phyloP scores from a whole-genome alignment of 2,113 vertebrate genomes.

The Scopus umbretta region DNA sequence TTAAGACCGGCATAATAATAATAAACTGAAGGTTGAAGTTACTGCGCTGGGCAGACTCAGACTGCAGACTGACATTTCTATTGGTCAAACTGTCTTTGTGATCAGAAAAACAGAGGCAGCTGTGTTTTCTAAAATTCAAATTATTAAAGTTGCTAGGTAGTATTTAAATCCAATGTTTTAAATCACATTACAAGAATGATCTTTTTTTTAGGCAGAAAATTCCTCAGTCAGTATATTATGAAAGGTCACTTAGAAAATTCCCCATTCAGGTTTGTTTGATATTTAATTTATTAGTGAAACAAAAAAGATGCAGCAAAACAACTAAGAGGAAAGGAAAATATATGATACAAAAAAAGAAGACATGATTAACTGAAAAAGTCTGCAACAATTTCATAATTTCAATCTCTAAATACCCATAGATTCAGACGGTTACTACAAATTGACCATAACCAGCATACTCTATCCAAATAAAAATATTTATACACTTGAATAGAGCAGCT shows the following conservation, averaged over 20 bases:
- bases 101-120: neutral
- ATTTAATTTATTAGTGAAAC: neutral
- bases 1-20: neutral
- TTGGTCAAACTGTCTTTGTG: neutral
- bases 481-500: neutral
- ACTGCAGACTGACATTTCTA: neutral
- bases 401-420: neutral
- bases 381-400: neutral
- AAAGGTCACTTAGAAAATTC: neutral
- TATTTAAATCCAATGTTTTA: neutral
- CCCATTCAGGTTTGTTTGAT: neutral
- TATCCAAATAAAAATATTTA: neutral
- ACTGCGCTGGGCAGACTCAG: neutral
- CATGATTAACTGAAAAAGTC: neutral
- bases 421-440: neutral
- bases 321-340: neutral
- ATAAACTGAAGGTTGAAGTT: neutral
- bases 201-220: neutral
- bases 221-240: neutral
- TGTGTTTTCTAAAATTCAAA: neutral
- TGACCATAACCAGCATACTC: neutral
- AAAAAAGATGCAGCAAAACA: neutral
- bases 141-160: neutral
- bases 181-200: neutral
- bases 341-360: neutral